Base-by-base conservation (phyloP, 2,113 vertebrate genomes). In the Callionymus lyra region DNA sequence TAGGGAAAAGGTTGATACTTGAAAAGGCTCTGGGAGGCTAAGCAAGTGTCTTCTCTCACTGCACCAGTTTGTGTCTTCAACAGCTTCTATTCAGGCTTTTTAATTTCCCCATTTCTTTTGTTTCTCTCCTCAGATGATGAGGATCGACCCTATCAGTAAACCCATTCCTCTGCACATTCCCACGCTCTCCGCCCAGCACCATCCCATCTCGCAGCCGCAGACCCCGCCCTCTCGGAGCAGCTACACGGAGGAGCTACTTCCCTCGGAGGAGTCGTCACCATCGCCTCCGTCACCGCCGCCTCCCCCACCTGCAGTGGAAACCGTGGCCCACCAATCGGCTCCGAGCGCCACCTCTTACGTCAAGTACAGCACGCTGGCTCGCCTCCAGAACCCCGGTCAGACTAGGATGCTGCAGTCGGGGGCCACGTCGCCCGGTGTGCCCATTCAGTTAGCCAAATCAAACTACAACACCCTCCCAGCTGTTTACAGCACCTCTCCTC, bases 301-400 rank as follows among this genome's bases (percentile, higher is more conserved):
- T 0, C 86, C 86, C 0, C 85, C 84, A 0, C 89, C 82, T 0
- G 71, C 79, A 0, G 53, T 80, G 0, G 74, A 68, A 0, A 81
- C 61, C 0, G 65, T 85, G 0, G 70, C 84, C 72, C 64, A 83
- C 59, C 79, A 87, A 73, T 11, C 55, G 0, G n/a, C 31, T 0
- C 48, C 81, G 0, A 67, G 4, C 21, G 4, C 87, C 11, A 46
- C 85, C 1, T 59, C 86, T 19, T 91, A 89, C 3, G 74, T 88
- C 31, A 94, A 92, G 59, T 92, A 91, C 80, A 93, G 91, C 82
- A 94, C 91, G 0, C 83, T 93, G 46, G 82, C 89, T 31, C 79
- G 85, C 21, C 60, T 91, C 44, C 90, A 92, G 68, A 70, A 64
- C 40, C 80, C 87, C 16, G 84, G 77, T 47, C 88, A 84, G 43